Percentiles rank a stretch among this genome's conserved stretches.
These are phyloP conservation scores for Catocala nupta DNA, from an alignment of 2,888 invertebrate genomes.

Conservation along the genomic window DNA sequence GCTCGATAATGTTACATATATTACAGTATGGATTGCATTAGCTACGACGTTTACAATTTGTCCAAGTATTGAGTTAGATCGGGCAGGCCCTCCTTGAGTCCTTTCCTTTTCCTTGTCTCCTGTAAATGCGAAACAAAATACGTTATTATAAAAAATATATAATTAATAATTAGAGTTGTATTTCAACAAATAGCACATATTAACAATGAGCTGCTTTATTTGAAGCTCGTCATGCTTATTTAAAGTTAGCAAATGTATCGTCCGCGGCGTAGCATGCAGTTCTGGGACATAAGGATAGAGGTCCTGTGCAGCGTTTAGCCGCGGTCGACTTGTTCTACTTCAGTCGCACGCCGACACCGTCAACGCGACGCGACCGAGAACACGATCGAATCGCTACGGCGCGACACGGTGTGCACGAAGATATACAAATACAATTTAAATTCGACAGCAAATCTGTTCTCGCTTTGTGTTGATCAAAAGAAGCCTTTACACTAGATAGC, in stretches of 20 bases:
- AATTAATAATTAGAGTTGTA: too few relatives aligned
- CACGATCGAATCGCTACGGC: constrained; percentile 64
- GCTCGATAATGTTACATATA: constrained; percentile 80
- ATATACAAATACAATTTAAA: background rate
- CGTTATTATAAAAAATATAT: too few relatives aligned
- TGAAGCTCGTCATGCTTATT: background rate
- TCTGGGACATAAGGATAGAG: constrained; percentile 93
- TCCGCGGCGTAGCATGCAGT: constrained; percentile 88
- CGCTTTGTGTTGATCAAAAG: too few relatives aligned
- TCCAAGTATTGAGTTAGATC: constrained; percentile 98
- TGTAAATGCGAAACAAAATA: constrained; percentile 70
- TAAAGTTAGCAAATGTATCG: constrained; percentile 71
- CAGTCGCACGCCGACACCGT: constrained; percentile 85
- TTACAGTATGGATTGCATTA: constrained; percentile 81
- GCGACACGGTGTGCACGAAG: constrained; percentile 70
- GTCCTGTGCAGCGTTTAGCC: constrained; percentile 91
- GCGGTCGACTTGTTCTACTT: constrained; percentile 86
- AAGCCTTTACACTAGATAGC: too few relatives aligned
- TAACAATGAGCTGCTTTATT: too few relatives aligned
- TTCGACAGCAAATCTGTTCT: too few relatives aligned
- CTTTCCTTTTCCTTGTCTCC: constrained; percentile 99
- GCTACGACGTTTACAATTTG: constrained; percentile 95
- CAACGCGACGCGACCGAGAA: constrained; percentile 74
- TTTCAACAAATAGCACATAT: too few relatives aligned
- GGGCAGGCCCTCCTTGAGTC: constrained; percentile 99